Percentiles rank a stretch among this genome's conserved stretches.
These are phyloP conservation scores for Aurelia coerulea DNA, from an alignment of 30 jellyfish, hydroid and myxozoan species.

Conservation along the genomic window DNA sequence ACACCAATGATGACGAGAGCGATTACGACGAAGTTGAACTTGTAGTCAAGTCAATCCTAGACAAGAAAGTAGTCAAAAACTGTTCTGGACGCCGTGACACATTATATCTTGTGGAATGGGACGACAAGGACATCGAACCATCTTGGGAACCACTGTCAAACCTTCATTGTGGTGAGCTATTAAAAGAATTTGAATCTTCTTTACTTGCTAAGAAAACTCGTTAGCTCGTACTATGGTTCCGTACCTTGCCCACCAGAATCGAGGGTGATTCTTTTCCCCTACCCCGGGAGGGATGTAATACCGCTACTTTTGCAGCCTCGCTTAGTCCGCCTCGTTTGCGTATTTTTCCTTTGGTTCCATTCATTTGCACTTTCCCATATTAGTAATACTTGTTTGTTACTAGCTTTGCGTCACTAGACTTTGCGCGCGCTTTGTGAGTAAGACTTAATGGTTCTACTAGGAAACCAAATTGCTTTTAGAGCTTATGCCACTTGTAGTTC, in stretches of 20 bases:
- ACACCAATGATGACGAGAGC: background rate
- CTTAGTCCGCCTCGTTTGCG: too few relatives aligned
- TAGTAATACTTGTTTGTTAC: too few relatives aligned
- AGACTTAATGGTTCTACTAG: too few relatives aligned
- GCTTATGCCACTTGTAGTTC: too few relatives aligned
- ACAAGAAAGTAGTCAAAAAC: constrained; percentile 10
- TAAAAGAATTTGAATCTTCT: too few relatives aligned
- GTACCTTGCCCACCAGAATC: background rate
- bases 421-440: too few relatives aligned
- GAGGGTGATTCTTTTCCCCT: background rate
- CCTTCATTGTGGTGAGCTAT: too few relatives aligned
- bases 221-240: background rate
- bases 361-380: too few relatives aligned
- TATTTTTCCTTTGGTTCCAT: too few relatives aligned
- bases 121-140: constrained; percentile 18
- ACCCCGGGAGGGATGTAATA: constrained; percentile 1
- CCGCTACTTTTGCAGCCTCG: background rate
- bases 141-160: too few relatives aligned
- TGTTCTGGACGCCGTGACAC: constrained; percentile 31
- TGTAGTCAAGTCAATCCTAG: background rate
- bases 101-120: constrained; percentile 39
- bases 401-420: too few relatives aligned
- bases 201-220: background rate
- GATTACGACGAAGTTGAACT: constrained; percentile 12
- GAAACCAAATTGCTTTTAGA: too few relatives aligned